Evolutionary conservation across 1,140 invertebrate genomes (phyloP).

Genomic region (Trichonephila clavata): DNA sequence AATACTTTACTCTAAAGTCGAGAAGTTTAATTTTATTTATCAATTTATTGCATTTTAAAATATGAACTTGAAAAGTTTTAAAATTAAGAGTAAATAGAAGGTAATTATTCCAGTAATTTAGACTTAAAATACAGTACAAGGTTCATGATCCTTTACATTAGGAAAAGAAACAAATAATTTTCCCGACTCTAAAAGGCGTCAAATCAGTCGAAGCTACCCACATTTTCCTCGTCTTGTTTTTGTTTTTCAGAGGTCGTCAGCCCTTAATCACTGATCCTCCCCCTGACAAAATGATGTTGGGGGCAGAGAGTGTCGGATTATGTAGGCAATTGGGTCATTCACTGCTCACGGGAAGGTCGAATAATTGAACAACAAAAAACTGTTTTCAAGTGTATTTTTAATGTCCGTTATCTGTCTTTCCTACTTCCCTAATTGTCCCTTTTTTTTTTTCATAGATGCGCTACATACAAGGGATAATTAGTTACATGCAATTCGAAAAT

Average conservation of each 20-base stretch:
- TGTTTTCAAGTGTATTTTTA: background rate
- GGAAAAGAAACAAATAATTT: background rate
- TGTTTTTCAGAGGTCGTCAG: slow-evolving; percentile 23
- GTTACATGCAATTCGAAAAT: too few species aligned
- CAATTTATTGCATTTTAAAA: too few species aligned
- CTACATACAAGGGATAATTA: too few species aligned
- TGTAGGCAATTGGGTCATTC: slow-evolving; percentile 42
- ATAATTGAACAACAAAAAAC: slow-evolving; percentile 27
- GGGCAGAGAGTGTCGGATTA: background rate
- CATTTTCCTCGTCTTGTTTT: slow-evolving; percentile 42
- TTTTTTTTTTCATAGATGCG: too few species aligned
- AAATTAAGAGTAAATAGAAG: too few species aligned
- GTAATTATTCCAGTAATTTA: too few species aligned
- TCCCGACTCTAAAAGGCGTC: background rate
- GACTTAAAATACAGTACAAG: background rate
- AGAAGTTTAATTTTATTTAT: too few species aligned
- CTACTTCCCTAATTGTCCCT: background rate
- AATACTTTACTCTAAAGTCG: too few species aligned
- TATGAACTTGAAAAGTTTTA: too few species aligned
- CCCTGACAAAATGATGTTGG: background rate
- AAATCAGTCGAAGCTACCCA: background rate
- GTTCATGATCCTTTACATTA: background rate
- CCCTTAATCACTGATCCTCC: background rate
- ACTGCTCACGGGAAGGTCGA: slow-evolving; percentile 33
- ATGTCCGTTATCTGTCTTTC: background rate